Conservation (phyloP, 2,888 invertebrate genomes). For the Deilephila porcellus region DNA sequence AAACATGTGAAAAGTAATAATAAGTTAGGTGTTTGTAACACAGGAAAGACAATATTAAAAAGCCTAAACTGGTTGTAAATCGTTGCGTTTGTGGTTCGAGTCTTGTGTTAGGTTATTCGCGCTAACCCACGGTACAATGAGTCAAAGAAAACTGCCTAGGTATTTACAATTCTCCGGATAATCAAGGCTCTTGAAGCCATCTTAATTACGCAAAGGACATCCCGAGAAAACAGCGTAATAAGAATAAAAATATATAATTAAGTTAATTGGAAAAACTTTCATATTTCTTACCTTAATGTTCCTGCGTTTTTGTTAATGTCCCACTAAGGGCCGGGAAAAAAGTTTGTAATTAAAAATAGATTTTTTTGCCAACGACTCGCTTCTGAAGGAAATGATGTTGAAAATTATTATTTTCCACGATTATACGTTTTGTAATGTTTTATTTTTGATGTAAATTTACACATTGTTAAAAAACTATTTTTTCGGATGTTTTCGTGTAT, state of each 20-base stretch:
- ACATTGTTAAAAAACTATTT: background rate
- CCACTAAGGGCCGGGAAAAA: conserved; percentile 45
- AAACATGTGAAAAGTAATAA: no score
- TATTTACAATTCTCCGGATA: background rate
- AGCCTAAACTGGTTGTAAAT: no score
- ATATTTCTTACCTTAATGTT: conserved; percentile 73
- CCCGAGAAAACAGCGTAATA: conserved; percentile 43
- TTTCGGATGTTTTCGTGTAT: no score
- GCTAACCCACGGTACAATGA: background rate
- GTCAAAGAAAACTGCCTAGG: background rate
- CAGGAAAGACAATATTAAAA: no score
- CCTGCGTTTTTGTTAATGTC: conserved; percentile 66
- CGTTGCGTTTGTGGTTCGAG: no score
- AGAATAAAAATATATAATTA: conserved; percentile 67
- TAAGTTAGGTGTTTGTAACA: no score
- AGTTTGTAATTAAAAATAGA: conserved; percentile 67
- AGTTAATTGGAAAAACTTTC: conserved; percentile 71
- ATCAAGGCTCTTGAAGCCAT: background rate
- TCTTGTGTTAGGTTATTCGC: no score
- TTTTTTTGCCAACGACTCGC: conserved; percentile 47
- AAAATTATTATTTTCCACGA: conserved; percentile 22
- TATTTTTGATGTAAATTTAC: background rate
- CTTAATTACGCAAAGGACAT: conserved; percentile 38
- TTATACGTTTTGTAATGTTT: conserved; percentile 9
- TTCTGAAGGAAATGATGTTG: conserved; percentile 27